Conservation (phyloP, 2,888 invertebrate species). For the Polietes domitor region DNA sequence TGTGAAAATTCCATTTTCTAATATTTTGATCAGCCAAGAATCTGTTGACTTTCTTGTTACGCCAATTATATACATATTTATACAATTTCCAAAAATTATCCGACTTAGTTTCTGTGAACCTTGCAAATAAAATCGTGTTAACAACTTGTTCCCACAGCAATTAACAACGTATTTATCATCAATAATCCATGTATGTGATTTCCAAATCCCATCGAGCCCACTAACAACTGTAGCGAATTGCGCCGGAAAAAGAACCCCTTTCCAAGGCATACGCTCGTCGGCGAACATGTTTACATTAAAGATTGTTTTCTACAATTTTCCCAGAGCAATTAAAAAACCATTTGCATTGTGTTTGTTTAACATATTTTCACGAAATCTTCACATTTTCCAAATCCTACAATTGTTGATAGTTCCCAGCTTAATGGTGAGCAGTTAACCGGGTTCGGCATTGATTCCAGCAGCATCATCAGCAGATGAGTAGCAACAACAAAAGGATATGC, state of each 20-base stretch:
- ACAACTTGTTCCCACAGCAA: constrained; percentile 12
- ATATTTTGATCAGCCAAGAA: too few species aligned
- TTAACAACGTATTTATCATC: constrained; percentile 8
- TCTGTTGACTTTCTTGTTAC: too few species aligned
- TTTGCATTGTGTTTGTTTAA: constrained; percentile 12
- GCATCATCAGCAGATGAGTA: not conserved
- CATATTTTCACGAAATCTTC: not conserved
- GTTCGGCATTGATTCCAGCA: constrained; percentile 6
- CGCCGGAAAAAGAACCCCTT: too few species aligned
- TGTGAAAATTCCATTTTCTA: too few species aligned
- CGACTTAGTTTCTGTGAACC: too few species aligned
- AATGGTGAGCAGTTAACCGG: not conserved
- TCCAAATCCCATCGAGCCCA: not conserved
- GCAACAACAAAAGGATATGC: constrained; percentile 45
- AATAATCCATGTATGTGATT: not conserved
- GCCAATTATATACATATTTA: too few species aligned
- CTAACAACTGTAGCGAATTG: not conserved
- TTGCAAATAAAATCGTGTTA: not conserved
- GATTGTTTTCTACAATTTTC: not conserved
- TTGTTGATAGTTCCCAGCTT: constrained; percentile 33
- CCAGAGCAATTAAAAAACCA: constrained; percentile 31
- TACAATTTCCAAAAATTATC: too few species aligned
- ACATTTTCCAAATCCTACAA: not conserved
- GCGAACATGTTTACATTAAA: constrained; percentile 12
- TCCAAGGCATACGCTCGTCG: not conserved